Evolutionary conservation across 2,888 invertebrate genomes (phyloP), one percentile per base, ranked within the genome.

Genomic region (Thera obeliscata): DNA sequence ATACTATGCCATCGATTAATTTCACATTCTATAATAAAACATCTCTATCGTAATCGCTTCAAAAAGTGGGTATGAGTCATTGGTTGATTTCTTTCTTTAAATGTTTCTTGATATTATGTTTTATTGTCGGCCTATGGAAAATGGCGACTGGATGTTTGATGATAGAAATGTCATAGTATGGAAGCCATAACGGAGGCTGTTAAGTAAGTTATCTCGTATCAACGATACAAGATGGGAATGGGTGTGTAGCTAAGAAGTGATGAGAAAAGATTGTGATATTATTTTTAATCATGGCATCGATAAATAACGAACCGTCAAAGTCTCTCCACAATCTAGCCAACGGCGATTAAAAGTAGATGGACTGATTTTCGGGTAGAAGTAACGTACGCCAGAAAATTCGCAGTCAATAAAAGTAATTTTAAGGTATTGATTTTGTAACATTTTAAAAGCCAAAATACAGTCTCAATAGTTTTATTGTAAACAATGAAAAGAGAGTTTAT

Each of bases 341-440:
- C 86, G 85, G 87, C 76, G 87, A 88, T 84, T 85, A 89, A 87
- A 86, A 73, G 84, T 86, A 89, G 90, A 89, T 86, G 91, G 93
- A 93, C 93, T 93, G 92, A 93, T 93, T 91, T 92, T 91, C 87
- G 88, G 92, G 89, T 92, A 93, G 91, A 90, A 83, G 86, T 86
- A 87, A 86, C 79, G 84, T 93, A 90, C 87, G 89, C 89, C 88
- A 88, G 87, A 87, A 78, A 82, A 84, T 85, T 87, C 83, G 84
- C 90, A 91, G 89, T 90, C 91, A 91, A 84, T 90, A 88, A 86
- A 78, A 86, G 81, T 86, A 85, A 81, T 85, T 83, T 83, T 84
- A 89, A 89, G 84, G 80, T 83, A 84, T 90, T 91, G 82, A 85
- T 90, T 91, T 91, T 80, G 83, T 86, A 81, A 83, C 85, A 78